Evolutionary conservation across 1,140 invertebrate species (phyloP).

Genomic region (Drosophila yakuba): DNA sequence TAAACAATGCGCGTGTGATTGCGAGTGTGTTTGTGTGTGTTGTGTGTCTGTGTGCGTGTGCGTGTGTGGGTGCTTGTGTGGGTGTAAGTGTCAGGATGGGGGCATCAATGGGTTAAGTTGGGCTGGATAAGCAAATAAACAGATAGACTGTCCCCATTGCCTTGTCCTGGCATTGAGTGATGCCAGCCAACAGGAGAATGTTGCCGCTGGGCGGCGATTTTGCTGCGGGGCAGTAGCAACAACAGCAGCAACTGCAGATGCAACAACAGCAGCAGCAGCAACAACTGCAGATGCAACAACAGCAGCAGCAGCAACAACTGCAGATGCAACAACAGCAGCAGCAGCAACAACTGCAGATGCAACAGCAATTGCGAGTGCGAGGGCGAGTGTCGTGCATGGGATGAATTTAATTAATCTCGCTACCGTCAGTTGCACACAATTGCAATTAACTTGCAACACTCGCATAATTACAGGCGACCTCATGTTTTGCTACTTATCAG

Average conservation of each 20-base stretch:
- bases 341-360: not conserved
- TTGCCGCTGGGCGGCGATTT: conserved; percentile 15
- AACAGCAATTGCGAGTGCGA: not conserved
- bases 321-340: not conserved
- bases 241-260: not conserved
- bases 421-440: conserved; percentile 84
- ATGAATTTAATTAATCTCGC: conserved; percentile 84
- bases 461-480: conserved; percentile 83
- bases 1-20: conserved; percentile 49
- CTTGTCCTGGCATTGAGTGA: conserved; percentile 71
- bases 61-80: not conserved
- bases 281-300: not conserved
- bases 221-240: not conserved
- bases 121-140: conserved; percentile 63
- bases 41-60: not conserved
- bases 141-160: conserved; percentile 69
- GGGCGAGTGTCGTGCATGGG: conserved; percentile 35
- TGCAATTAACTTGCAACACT: conserved; percentile 84
- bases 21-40: not conserved
- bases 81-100: not conserved
- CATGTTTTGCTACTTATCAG: conserved; percentile 84
- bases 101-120: conserved; percentile 6
- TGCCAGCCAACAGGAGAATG: conserved; percentile 38
- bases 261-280: not conserved
- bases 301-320: not conserved